Evolutionary conservation across 2,113 vertebrate species (phyloP), one percentile per base, ranked within the genome.

Genomic region (Meleagris gallopavo): DNA sequence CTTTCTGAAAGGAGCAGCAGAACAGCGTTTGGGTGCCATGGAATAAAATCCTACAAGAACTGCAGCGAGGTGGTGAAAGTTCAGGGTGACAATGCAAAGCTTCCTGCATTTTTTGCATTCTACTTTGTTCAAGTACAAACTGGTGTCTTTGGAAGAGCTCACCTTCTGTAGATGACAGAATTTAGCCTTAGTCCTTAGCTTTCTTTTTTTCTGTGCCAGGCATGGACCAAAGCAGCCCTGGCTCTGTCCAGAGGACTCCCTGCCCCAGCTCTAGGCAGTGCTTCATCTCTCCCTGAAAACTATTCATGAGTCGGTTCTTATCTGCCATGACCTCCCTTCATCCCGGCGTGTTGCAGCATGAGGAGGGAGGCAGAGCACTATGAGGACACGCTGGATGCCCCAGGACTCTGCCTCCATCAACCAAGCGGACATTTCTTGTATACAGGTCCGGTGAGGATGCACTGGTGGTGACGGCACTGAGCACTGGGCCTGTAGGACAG

Each of bases 391-490:
- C 0, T 70, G 69, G 30, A 29, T 73, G 40, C 11, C 60, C 72
- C 60, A 77, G 65, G 50, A 32, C 24, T 4, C 19, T 27, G 43
- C 55, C 69, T 34, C 29, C 30, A 10, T 89, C 48, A 70, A 22
- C 38, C 36, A 77, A 38, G 24, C 6, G 25, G 55, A 34, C 5
- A 14, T 45, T 77, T 41, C 83, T 79, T n/a, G 3, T 34, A 65
- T 10, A 25, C 54, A 13, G 45, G 14, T 6, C 41, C 43, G 77
- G 25, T 30, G 50, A 66, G 43, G 82, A 30, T 38, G 54, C 3
- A 1, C 34, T 76, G 43, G 32, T 1, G 6, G 21, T 0, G 0
- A 38, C 34, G 52, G 29, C 41, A 61, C 43, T 43, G 34, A 10
- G 5, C 40, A 19, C 54, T 1, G 10, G 22, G 14, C 34, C 34